Evolutionary conservation across 2,888 invertebrate species (phyloP), one percentile per base, ranked within the genome.

Genomic region (Lissocephala sabroskyi): DNA sequence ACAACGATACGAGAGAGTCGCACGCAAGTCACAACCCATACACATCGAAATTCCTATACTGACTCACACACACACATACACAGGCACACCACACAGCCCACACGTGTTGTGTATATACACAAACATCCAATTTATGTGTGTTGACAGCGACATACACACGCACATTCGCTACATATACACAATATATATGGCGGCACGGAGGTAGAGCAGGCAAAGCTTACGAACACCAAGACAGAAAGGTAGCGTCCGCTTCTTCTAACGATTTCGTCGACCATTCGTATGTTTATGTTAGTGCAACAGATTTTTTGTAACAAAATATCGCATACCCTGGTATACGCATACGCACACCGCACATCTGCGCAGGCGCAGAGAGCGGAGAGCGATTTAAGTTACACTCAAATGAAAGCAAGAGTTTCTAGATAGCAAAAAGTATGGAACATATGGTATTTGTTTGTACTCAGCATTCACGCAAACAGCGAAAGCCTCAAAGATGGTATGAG

Each of bases 231-330:
- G 16, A n/a, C 33, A 14, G n/a, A 18, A 14, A 43, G 28, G 36
- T 23, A 28, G 42, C 14, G 13, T 18, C 23, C 40, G 35, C 16
- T 23, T 23, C 3, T 65, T 74, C 74, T 70, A 68, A 68, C 65
- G 65, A 56, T 54, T 32, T 19, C n/a, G 13, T 17, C 37, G 36
- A 9, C 29, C 16, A 40, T 6, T 26, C 14, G 46, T 57, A 32
- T 33, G 53, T 23, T 1, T 49, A 66, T 65, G 40, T 61, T 52
- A 11, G 70, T 68, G 45, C 62, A 52, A 51, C 76, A 65, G 65
- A 65, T 59, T 60, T 65, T 68, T 70, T 77, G 70, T 77, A 77
- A 71, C 74, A 71, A 63, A 74, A 71, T 77, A 71, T 71, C 71
- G 7, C 71, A 66, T 66, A 48, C 41, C 33, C 10, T 11, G 1